Evolutionary conservation across 2,888 invertebrate species (phyloP).

Genomic region (Melieria omissa): DNA sequence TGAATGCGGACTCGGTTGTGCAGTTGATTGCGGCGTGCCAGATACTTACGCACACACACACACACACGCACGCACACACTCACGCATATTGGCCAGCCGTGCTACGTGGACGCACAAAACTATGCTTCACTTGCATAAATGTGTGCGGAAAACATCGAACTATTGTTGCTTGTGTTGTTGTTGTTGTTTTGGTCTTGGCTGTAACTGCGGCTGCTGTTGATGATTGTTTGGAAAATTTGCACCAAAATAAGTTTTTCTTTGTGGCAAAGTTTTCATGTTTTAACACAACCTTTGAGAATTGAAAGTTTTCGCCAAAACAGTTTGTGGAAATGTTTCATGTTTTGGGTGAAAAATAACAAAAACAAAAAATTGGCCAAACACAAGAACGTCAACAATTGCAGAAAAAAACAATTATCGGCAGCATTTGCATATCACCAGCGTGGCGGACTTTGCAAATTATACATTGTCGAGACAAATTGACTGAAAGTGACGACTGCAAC

Average conservation of each 20-base stretch:
- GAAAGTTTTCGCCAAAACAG: neutral
- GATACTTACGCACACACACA: conserved; percentile 9
- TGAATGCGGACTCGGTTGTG: conserved; percentile 23
- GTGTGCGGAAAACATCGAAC: too few species aligned
- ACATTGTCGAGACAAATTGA: conserved; percentile 14
- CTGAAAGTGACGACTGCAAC: neutral
- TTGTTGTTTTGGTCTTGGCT: too few species aligned
- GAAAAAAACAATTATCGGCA: conserved; percentile 22
- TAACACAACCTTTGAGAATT: conserved; percentile 30
- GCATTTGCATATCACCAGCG: neutral
- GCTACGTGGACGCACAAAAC: neutral
- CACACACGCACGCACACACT: too few species aligned
- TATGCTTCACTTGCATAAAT: too few species aligned
- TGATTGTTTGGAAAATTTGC: conserved; percentile 21
- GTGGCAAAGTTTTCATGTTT: conserved; percentile 31
- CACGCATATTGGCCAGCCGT: neutral
- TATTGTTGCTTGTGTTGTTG: too few species aligned
- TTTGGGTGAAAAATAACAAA: neutral
- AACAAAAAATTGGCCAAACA: neutral
- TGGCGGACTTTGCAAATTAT: neutral
- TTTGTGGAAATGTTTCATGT: neutral
- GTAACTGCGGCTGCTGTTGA: neutral
- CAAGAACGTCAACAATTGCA: neutral
- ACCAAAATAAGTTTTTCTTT: conserved; percentile 20
- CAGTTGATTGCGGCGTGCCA: neutral